Evolutionary conservation across 92 coral and sea anemone genomes (phyloP).

Genomic region (Phenganax subtilis): DNA sequence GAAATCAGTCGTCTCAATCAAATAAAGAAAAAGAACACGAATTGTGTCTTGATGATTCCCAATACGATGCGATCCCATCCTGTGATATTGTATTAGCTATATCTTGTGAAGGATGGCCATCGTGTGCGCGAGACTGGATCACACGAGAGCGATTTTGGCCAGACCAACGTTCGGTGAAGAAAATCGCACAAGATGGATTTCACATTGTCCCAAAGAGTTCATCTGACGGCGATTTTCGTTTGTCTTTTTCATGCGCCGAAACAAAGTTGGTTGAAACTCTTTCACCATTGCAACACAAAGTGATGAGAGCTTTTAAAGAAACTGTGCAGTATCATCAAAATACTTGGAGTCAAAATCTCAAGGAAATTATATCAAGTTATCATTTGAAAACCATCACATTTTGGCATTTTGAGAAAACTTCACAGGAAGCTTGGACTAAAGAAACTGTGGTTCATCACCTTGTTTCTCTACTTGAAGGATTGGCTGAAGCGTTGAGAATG

Average conservation of each 20-base stretch:
- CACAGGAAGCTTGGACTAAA: conserved; percentile 5
- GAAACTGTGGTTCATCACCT: background rate
- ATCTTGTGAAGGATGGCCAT: background rate
- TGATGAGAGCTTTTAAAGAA: conserved; percentile 7
- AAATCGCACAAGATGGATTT: background rate
- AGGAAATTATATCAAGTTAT: background rate
- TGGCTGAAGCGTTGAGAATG: background rate
- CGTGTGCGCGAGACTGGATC: background rate
- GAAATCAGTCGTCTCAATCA: too few species aligned
- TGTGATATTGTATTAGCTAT: background rate
- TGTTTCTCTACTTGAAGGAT: background rate
- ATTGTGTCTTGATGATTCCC: background rate
- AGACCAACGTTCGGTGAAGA: background rate
- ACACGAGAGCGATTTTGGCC: conserved; percentile 6
- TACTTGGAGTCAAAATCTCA: background rate
- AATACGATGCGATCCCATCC: background rate
- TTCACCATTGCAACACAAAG: background rate
- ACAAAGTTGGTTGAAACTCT: background rate
- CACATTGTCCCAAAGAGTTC: conserved; percentile 6
- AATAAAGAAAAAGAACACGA: too few species aligned
- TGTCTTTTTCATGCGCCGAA: conserved; percentile 2
- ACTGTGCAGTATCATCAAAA: background rate
- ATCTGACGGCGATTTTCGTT: background rate
- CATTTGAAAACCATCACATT: conserved; percentile 4
- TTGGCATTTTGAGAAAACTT: background rate